These are phyloP conservation scores for Stratiolaelaps scimitus DNA, from an alignment of 1,140 invertebrate genomes.

Conservation along the genomic window DNA sequence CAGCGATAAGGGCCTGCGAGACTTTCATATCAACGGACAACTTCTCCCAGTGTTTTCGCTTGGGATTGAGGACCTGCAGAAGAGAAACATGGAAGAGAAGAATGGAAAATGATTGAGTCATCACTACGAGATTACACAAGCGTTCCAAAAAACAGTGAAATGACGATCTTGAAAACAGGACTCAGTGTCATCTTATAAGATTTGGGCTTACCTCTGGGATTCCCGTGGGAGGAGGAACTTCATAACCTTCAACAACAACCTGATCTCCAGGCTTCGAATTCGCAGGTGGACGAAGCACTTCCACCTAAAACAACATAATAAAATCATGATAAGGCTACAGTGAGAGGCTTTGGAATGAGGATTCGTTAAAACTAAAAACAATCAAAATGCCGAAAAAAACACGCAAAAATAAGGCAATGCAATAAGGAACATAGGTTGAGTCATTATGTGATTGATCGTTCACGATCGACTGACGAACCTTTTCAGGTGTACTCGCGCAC, in stretches of 20 bases:
- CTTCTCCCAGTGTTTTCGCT: constrained; percentile 96
- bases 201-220: background rate
- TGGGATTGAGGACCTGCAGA: constrained; percentile 60
- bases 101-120: too few relatives aligned
- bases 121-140: constrained; percentile 35
- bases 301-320: constrained; percentile 49
- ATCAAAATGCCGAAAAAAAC: too few relatives aligned
- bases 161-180: constrained; percentile 29
- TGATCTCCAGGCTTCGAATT: constrained; percentile 62
- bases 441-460: too few relatives aligned
- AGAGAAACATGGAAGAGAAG: too few relatives aligned
- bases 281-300: constrained; percentile 62
- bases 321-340: too few relatives aligned
- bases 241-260: constrained; percentile 66
- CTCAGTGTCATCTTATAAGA: constrained; percentile 1
- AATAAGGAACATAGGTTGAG: too few relatives aligned
- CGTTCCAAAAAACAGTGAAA: background rate
- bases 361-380: too few relatives aligned
- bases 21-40: constrained; percentile 48
- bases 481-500: constrained; percentile 56
- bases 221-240: constrained; percentile 53
- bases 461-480: background rate
- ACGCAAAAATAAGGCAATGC: too few relatives aligned
- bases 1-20: constrained; percentile 26
- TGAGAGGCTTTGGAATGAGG: too few relatives aligned